phyloP scores from a whole-genome alignment of 2,888 invertebrate genomes.

The Phortica magna region DNA sequence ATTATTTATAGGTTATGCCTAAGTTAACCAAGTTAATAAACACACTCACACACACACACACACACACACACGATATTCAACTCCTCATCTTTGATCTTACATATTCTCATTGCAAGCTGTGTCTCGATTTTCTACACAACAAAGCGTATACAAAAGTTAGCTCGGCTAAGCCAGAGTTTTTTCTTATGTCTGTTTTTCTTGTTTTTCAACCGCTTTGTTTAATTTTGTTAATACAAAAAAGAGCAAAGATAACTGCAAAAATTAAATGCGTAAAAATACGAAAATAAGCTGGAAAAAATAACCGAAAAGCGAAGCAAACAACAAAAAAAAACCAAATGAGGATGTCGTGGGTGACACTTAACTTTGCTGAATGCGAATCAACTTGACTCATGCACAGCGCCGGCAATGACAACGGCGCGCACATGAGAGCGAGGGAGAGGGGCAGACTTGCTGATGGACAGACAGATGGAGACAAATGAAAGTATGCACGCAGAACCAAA shows the following conservation, averaged over 20 bases:
- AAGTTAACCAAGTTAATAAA: no score
- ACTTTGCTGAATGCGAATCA: neutral
- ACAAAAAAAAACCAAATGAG: neutral
- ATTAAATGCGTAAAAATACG: constrained; percentile 2
- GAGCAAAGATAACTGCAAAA: neutral
- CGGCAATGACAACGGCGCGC: neutral
- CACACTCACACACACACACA: no score
- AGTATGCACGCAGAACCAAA: neutral
- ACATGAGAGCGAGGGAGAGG: neutral
- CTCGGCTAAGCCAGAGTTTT: neutral
- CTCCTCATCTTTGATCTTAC: no score
- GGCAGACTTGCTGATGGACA: neutral
- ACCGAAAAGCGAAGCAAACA: constrained; percentile 9
- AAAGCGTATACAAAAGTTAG: neutral
- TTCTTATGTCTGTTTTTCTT: neutral
- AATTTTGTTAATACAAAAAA: constrained; percentile 7
- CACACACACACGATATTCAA: no score
- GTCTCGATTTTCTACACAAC: no score
- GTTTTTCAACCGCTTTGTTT: neutral
- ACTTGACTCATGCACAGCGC: neutral
- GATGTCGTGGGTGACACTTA: constrained; percentile 11
- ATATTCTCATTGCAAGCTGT: no score
- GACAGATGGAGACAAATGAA: neutral
- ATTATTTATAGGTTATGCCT: no score
- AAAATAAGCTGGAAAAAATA: neutral